Conservation (phyloP, 53 echinoderm and acorn worm species). For the Hippasteria phrygiana region DNA sequence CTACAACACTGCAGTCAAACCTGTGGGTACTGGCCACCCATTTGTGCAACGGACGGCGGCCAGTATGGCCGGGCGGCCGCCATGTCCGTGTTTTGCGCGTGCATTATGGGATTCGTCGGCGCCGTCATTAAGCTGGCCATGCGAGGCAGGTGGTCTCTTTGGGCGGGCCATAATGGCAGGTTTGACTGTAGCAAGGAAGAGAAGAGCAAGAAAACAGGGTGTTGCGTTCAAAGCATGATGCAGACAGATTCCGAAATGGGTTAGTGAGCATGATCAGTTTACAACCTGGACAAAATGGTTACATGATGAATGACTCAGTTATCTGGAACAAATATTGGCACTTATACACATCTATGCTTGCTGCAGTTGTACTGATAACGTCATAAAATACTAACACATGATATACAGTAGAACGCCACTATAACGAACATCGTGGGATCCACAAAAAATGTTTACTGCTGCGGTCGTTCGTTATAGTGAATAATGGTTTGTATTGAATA, state of each 20-base stretch:
- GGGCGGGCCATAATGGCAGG: slow-evolving; percentile 36
- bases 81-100: background rate
- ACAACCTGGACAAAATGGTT: no score
- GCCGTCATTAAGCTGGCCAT: slow-evolving; percentile 11
- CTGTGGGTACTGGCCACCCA: slow-evolving; percentile 19
- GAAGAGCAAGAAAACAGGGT: background rate
- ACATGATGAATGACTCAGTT: no score
- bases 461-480: no score
- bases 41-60: background rate
- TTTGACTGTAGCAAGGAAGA: slow-evolving; percentile 29
- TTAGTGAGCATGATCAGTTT: background rate
- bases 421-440: no score
- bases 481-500: no score
- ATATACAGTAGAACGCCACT: no score
- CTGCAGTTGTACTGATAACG: no score
- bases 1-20: slow-evolving; percentile 34
- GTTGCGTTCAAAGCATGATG: slow-evolving; percentile 18
- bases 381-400: no score
- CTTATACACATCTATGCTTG: no score
- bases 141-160: background rate
- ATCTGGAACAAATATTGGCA: no score
- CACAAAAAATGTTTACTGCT: no score
- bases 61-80: background rate
- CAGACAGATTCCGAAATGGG: background rate
- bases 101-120: slow-evolving; percentile 15